Evolutionary conservation across 2,797 vertebrate genomes (phyloP).

Genomic region (Lepus townsendii): DNA sequence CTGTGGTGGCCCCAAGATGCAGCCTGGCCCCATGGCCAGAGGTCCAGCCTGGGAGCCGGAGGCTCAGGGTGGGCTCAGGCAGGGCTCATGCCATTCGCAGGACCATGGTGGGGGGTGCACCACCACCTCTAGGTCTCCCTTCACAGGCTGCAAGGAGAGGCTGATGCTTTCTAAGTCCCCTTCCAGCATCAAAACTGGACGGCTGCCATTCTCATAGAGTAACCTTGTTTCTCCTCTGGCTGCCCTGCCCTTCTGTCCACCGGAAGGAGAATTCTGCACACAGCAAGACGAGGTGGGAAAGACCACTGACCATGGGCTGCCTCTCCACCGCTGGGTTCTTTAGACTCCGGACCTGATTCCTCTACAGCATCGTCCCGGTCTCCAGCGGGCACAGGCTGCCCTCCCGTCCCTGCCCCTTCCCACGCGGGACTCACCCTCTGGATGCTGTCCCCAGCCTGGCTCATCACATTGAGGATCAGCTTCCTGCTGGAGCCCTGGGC

Average conservation of each 20-base stretch:
- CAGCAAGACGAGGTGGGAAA: neutral
- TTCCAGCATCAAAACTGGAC: neutral
- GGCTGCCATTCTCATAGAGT: neutral
- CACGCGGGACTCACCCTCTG: slow-evolving; percentile 77
- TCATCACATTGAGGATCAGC: slow-evolving; percentile 89
- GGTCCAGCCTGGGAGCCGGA: neutral
- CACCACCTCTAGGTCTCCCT: neutral
- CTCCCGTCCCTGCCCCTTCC: neutral
- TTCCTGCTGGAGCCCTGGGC: slow-evolving; percentile 87
- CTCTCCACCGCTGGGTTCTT: neutral
- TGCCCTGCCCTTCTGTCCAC: neutral
- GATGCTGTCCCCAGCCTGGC: slow-evolving; percentile 83
- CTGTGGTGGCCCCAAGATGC: neutral
- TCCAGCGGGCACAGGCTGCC: neutral
- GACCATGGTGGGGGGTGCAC: neutral
- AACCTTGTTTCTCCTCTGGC: neutral
- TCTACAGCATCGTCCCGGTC: neutral
- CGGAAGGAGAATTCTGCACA: neutral
- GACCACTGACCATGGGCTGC: neutral
- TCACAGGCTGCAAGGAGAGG: neutral
- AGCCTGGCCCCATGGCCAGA: neutral
- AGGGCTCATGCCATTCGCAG: neutral
- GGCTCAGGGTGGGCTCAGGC: neutral
- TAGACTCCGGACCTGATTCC: neutral
- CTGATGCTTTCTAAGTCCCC: neutral